A percentile compares a stretch with the other conserved stretches of the same genome.
These are phyloP conservation scores for Gallinago paraguaiae DNA, from an alignment of 2,113 vertebrate genomes.

Conservation along the genomic window DNA sequence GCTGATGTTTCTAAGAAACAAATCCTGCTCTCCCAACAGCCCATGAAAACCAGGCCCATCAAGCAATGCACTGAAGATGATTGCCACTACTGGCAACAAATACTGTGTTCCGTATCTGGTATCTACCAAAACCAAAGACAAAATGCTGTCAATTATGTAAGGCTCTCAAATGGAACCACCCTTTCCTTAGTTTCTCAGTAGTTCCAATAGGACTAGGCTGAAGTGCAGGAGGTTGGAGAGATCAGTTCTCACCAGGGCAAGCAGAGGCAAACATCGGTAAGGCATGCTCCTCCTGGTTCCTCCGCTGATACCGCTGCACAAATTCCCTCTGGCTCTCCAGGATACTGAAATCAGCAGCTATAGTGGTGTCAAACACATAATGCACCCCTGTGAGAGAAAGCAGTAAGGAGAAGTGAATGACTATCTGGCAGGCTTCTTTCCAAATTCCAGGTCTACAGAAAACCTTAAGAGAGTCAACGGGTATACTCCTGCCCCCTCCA, in stretches of 20 bases:
- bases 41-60: not conserved
- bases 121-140: not conserved
- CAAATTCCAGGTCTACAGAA: not conserved
- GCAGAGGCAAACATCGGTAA: slow-evolving; percentile 97
- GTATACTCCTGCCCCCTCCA: not conserved
- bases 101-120: rapidly evolving
- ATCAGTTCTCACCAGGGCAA: slow-evolving; percentile 86
- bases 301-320: slow-evolving; percentile 84
- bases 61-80: not conserved
- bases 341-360: slow-evolving; percentile 93
- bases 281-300: slow-evolving; percentile 83
- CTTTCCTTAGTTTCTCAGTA: not conserved
- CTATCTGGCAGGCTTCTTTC: not conserved
- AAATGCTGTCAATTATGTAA: not conserved
- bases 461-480: not conserved
- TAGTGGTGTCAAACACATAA: slow-evolving; percentile 89
- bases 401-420: not conserved
- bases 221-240: not conserved
- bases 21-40: not conserved
- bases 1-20: not conserved
- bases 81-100: not conserved
- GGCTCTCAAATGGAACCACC: not conserved
- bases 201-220: not conserved
- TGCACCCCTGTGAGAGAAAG: slow-evolving; percentile 79
- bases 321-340: slow-evolving; percentile 94